Evolutionary conservation across 2,113 vertebrate species (phyloP).

Genomic region (Xiphias gladius): DNA sequence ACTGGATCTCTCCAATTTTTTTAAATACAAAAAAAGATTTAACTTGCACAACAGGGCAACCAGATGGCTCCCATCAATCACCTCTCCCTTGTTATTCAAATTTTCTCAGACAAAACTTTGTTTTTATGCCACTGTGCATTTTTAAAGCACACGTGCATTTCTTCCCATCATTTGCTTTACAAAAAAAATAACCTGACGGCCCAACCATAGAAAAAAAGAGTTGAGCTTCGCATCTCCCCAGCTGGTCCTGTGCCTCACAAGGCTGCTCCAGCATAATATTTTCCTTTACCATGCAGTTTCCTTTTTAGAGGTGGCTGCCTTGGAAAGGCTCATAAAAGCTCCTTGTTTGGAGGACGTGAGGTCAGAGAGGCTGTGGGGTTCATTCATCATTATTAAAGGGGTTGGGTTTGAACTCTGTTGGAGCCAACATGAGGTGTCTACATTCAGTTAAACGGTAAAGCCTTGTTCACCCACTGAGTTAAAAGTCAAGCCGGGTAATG

Average conservation of each 20-base stretch:
- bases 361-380: conserved; percentile 32
- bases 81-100: conserved; percentile 20
- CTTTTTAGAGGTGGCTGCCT: conserved; percentile 50
- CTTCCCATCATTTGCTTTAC: not conserved
- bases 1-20: not conserved
- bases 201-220: conserved; percentile 1
- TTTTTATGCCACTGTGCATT: not conserved
- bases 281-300: conserved; percentile 71
- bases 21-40: conserved; percentile 23
- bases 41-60: conserved; percentile 3
- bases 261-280: conserved; percentile 65
- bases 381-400: conserved; percentile 34
- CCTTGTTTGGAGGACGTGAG: conserved; percentile 61
- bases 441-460: conserved; percentile 3
- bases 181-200: not conserved
- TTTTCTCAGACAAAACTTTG: conserved; percentile 7
- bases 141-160: conserved; percentile 9
- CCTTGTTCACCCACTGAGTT: conserved; percentile 8
- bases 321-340: conserved; percentile 35
- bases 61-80: conserved; percentile 71
- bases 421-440: conserved; percentile 1
- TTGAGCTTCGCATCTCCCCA: conserved; percentile 35
- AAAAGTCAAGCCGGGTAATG: conserved; percentile 3
- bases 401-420: conserved; percentile 15
- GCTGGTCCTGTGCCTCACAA: conserved; percentile 53